Percentiles rank a stretch among this genome's conserved stretches.
Conservation (phyloP, 2,797 vertebrate species). For the Syndactyla subalaris region DNA sequence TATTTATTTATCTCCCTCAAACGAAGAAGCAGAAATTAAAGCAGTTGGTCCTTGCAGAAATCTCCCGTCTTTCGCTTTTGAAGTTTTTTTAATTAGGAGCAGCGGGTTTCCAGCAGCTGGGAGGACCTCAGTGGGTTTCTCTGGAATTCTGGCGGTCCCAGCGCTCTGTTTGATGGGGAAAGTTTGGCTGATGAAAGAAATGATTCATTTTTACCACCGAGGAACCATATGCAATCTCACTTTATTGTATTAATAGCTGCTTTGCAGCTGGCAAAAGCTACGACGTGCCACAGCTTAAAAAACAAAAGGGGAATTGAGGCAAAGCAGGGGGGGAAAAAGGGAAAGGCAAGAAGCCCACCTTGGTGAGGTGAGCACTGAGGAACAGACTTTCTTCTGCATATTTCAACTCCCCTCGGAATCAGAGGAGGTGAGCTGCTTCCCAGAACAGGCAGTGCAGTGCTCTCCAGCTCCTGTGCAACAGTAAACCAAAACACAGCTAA, state of each 20-base stretch:
- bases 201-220: neutral
- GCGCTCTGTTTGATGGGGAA: neutral
- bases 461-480: neutral
- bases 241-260: neutral
- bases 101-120: neutral
- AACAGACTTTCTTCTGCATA: neutral
- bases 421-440: neutral
- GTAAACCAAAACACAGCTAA: neutral
- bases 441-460: neutral
- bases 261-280: neutral
- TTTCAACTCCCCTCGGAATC: neutral
- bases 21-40: neutral
- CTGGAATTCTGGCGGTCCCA: conserved; percentile 12
- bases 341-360: neutral
- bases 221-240: neutral
- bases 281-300: neutral
- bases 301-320: neutral
- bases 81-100: conserved; percentile 60
- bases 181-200: conserved; percentile 49
- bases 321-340: neutral
- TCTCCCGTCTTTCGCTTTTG: neutral
- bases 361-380: neutral
- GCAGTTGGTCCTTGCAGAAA: neutral
- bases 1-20: neutral
- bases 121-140: neutral